Conservation (phyloP, 2,888 invertebrate species). For the Tortricodes alternella region DNA sequence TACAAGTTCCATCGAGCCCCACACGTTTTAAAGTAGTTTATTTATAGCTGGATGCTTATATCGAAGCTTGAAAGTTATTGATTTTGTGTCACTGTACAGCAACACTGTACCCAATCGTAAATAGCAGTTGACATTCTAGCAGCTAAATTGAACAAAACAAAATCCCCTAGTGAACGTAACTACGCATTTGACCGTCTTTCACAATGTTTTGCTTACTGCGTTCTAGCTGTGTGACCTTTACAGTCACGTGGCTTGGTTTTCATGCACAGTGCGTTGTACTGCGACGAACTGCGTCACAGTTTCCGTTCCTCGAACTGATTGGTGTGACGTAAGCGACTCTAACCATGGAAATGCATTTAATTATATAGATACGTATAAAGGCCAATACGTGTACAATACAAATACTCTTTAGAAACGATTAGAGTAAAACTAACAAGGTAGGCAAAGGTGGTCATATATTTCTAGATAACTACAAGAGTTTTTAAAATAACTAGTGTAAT, state of each 20-base stretch:
- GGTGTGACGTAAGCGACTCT: conserved; percentile 24
- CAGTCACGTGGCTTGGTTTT: conserved; percentile 53
- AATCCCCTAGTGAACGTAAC: conserved; percentile 17
- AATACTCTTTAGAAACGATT: too few species aligned
- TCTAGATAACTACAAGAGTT: too few species aligned
- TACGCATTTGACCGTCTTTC: conserved; percentile 31
- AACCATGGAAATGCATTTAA: conserved; percentile 1
- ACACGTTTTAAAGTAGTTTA: conserved; percentile 2
- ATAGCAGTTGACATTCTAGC: conserved; percentile 3
- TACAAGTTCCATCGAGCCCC: background rate
- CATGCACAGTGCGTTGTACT: conserved; percentile 49
- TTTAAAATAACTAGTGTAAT: too few species aligned
- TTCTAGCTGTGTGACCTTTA: conserved; percentile 47
- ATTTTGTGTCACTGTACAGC: conserved; percentile 9
- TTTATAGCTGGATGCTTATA: conserved; percentile 14
- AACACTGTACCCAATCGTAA: conserved; percentile 7
- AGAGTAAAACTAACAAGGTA: too few species aligned
- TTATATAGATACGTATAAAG: background rate
- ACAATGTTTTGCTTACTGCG: conserved; percentile 36
- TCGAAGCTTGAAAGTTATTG: conserved; percentile 19
- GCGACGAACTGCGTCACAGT: conserved; percentile 42
- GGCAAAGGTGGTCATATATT: too few species aligned
- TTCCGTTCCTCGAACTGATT: conserved; percentile 32
- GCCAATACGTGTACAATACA: too few species aligned
- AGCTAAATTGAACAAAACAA: conserved; percentile 12